These are phyloP conservation scores for Diprion similis DNA, from an alignment of 1,140 invertebrate genomes.

Conservation along the genomic window DNA sequence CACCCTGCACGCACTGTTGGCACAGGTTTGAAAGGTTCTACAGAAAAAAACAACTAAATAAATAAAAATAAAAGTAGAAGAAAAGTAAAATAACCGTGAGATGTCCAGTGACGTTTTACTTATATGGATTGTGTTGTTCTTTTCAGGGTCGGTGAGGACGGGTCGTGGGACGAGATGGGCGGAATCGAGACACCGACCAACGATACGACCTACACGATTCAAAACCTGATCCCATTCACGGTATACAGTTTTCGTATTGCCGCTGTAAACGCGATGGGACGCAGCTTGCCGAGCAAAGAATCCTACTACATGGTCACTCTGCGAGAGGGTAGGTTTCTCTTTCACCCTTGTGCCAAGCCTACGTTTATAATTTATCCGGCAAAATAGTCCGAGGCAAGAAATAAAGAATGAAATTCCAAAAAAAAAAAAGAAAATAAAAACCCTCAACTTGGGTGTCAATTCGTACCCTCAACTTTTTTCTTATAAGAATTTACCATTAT, in stretches of 20 bases:
- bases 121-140: slow-evolving; percentile 27
- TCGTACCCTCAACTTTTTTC: no score
- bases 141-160: slow-evolving; percentile 72
- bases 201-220: slow-evolving; percentile 70
- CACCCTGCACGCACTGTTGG: no score
- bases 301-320: slow-evolving; percentile 81
- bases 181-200: slow-evolving; percentile 72
- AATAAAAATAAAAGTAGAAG: not conserved
- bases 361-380: no score
- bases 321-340: slow-evolving; percentile 70
- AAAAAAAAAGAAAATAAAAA: no score
- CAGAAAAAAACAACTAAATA: not conserved
- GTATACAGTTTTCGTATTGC: slow-evolving; percentile 79
- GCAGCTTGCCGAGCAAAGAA: slow-evolving; percentile 73
- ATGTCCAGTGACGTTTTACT: not conserved
- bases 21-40: not conserved
- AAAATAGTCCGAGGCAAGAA: no score
- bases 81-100: not conserved
- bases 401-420: no score
- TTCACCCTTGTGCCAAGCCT: not conserved
- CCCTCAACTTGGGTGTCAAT: no score
- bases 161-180: slow-evolving; percentile 69
- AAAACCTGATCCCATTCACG: slow-evolving; percentile 72
- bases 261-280: slow-evolving; percentile 75
- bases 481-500: no score